Evolutionary conservation across 2,888 invertebrate genomes (phyloP), one percentile per base, ranked within the genome.

Genomic region (Sphinx pinastri): DNA sequence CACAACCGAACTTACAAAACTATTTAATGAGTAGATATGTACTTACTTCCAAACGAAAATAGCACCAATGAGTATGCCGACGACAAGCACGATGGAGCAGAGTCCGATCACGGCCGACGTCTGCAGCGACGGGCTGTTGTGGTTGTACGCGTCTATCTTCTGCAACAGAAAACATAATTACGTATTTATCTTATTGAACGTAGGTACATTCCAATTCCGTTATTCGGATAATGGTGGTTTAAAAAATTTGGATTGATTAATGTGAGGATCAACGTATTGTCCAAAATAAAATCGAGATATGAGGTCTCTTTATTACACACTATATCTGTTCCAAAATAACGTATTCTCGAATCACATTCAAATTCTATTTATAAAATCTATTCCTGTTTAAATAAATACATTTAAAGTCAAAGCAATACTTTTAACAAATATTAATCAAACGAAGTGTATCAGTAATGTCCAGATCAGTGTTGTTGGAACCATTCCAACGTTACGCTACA

Each of bases 31-130:
- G 8, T 38, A 38, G 8, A 38, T 8, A 7, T 38, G 8, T 13
- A 97, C 97, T 97, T 95, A 97, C 97, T 97, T 97, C 97, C 97
- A 97, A 89, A 97, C 96, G 80, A 97, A 95, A 82, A 97, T 96
- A 82, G 97, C 96, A 82, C 96, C 97, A 84, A 97, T 95, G 84
- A 97, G 95, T 77, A 97, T 95, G 86, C 97, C 96, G 80, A 97
- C 95, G 79, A 97, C 94, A 79, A 97, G 95, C 73, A 97, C 95
- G 81, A 97, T 95, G 82, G 97, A 97, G 91, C 97, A 97, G 79
- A 97, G 95, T 76, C 96, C 97, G 91, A 97, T 97, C 91, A 97
- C 96, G 81, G 97, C 97, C 79, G 97, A 96, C 78, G 97, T 97
- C 93, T 97, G 97, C 81, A 97, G 94, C 76, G 97, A 97, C 79